Evolutionary conservation across 2,113 vertebrate species (phyloP), one percentile per base, ranked within the genome.

Genomic region (Nicator chloris): DNA sequence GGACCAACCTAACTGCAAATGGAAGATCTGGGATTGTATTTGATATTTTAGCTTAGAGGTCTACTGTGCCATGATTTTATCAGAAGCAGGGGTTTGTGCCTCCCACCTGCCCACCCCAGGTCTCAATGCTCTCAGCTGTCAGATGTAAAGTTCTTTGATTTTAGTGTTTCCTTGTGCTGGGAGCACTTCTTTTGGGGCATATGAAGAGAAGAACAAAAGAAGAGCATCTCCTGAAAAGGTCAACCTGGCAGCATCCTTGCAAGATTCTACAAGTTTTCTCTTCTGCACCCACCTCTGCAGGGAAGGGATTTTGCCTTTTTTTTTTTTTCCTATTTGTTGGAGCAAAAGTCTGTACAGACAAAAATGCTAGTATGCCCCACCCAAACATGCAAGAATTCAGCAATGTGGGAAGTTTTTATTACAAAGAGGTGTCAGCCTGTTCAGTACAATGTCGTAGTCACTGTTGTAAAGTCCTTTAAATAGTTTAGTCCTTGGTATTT

Each of bases 191-290:
- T 88, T 49, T 39, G 18, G 35, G 31, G 11, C 10, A 13, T 22
- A 12, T 61, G 79, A 35, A 85, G 14, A 73, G 30, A 92, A 57
- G 17, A 85, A 79, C 5, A 71, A 65, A 92, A 54, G 4, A 19
- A 89, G 40, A 92, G 9, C 7, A 26, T 66, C 84, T 82, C 72
- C 66, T 64, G 42, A 56, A 94, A 86, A 78, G 64, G 40, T 63
- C n/a, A 75, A 37, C 18, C 28, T 2, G 5, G 23, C 35, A 79
- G 37, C 35, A 68, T 56, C 28, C 35, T 63, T 71, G 13, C 18
- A 78, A 68, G 26, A 54, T 91, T 75, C 26, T 61, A 64, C 26
- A 53, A 27, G 10, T 60, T 75, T 65, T 49, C 14, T 79, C 44
- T 86, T 83, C 42, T 42, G 13, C 33, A 40, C 9, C 9, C 3